phyloP scores from a whole-genome alignment of 2,888 invertebrate genomes.

The Bombylius discolor region DNA sequence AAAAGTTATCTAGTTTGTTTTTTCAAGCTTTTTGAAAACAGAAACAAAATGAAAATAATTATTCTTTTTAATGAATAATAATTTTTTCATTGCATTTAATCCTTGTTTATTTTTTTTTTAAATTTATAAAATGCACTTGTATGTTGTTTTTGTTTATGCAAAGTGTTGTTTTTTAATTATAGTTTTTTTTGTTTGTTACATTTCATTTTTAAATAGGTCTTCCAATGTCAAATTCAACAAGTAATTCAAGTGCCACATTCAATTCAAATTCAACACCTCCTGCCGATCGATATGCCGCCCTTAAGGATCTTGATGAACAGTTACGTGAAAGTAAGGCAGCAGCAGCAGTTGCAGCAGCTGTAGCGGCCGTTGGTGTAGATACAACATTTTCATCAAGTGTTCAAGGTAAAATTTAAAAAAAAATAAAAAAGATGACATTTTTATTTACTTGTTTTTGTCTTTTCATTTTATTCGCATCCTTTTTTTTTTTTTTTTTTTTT shows the following conservation, averaged over 20 bases:
- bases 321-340: conserved; percentile 40
- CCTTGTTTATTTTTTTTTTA: neutral
- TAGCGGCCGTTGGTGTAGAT: conserved; percentile 20
- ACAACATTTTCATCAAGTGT: conserved; percentile 1
- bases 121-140: too few species aligned
- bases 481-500: neutral
- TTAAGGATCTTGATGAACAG: conserved; percentile 81
- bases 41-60: too few species aligned
- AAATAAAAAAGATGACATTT: neutral
- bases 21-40: too few species aligned
- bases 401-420: neutral
- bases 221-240: conserved; percentile 24
- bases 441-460: neutral
- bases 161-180: too few species aligned
- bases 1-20: too few species aligned
- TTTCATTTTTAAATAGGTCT: conserved; percentile 20
- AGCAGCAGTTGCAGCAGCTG: conserved; percentile 22
- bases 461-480: neutral
- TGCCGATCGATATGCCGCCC: conserved; percentile 88
- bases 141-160: too few species aligned
- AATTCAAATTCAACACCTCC: conserved; percentile 30
- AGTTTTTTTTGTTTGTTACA: neutral
- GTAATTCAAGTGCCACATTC: conserved; percentile 20
- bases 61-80: too few species aligned
- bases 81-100: too few species aligned